Conservation (phyloP, 2,113 vertebrate genomes). For the Pycnonotus jocosus region DNA sequence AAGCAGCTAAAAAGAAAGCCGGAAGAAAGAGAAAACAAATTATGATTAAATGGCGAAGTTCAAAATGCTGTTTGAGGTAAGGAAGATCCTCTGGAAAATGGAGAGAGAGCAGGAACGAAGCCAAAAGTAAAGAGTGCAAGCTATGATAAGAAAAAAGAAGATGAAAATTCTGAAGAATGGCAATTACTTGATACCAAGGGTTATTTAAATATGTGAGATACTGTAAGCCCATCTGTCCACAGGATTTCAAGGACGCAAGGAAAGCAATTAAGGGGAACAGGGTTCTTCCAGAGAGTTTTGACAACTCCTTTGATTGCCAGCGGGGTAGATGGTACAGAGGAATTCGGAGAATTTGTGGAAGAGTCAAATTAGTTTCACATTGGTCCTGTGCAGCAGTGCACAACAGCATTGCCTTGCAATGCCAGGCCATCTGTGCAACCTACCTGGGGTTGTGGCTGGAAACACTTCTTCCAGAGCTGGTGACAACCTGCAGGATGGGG, state of each 20-base stretch:
- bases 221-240: background rate
- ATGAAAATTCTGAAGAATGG: slow-evolving; percentile 11
- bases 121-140: slow-evolving; percentile 21
- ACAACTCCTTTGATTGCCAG: background rate
- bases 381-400: background rate
- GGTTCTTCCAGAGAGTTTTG: background rate
- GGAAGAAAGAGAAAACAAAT: slow-evolving; percentile 22
- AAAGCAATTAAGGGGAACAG: background rate
- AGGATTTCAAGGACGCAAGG: background rate
- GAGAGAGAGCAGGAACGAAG: background rate
- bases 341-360: background rate
- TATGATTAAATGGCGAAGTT: background rate
- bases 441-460: background rate
- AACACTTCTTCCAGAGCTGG: background rate
- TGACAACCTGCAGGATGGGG: background rate
- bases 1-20: background rate
- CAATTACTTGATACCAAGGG: slow-evolving; percentile 21
- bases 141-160: slow-evolving; percentile 25
- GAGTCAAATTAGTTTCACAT: background rate
- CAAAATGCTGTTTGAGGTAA: slow-evolving; percentile 43
- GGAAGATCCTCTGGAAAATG: slow-evolving; percentile 17
- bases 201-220: slow-evolving; percentile 12
- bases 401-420: background rate
- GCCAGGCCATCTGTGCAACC: background rate
- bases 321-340: background rate